phyloP scores from a whole-genome alignment of 2,113 vertebrate species.

The Hyperopisus bebe region DNA sequence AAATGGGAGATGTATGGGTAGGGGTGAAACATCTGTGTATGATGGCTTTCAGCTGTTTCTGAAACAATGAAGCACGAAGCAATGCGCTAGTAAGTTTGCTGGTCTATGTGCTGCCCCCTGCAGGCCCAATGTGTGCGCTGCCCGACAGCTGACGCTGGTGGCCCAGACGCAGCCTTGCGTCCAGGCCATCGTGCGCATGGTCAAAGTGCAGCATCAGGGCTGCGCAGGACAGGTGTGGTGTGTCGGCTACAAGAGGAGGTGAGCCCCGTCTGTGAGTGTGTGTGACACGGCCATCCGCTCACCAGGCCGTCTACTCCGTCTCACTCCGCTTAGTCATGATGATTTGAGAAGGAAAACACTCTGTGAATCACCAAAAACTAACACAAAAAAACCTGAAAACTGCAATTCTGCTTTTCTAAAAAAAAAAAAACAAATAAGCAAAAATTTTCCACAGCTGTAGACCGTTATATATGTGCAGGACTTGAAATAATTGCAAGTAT shows the following conservation, averaged over 20 bases:
- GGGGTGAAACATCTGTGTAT: background rate
- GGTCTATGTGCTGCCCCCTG: conserved; percentile 31
- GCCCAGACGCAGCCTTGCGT: conserved; percentile 74
- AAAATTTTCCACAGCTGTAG: background rate
- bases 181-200: conserved; percentile 64
- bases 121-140: conserved; percentile 82
- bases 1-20: background rate
- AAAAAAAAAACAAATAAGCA: background rate
- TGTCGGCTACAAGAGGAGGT: conserved; percentile 75
- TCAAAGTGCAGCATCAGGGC: conserved; percentile 74
- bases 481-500: background rate
- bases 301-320: background rate
- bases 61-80: no score
- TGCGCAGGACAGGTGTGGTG: conserved; percentile 75
- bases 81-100: conserved; percentile 31
- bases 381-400: background rate
- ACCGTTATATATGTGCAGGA: background rate
- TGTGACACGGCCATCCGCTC: background rate
- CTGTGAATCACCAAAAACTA: background rate
- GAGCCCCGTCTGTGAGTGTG: conserved; percentile 35
- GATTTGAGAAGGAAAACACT: background rate
- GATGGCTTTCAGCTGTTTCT: background rate
- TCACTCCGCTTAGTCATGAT: background rate
- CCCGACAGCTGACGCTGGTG: conserved; percentile 69
- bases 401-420: background rate